Evolutionary conservation across 2,888 invertebrate species (phyloP).

Genomic region (Ectemnius continuus): DNA sequence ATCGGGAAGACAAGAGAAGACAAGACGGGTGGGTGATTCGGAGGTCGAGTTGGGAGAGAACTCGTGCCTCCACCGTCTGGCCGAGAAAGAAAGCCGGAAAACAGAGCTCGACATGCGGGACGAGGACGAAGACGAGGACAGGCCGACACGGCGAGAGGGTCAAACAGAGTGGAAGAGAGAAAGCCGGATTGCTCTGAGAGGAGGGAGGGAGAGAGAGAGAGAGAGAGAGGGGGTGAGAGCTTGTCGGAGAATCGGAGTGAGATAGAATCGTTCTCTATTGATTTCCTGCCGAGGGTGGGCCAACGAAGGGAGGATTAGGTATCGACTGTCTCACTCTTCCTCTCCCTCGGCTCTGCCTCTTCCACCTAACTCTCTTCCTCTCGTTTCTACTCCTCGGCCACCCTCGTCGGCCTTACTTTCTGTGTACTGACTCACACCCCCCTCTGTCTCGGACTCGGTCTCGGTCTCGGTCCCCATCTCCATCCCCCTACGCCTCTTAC

Average conservation of each 20-base stretch:
- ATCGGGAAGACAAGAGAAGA: no score
- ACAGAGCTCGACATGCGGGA: conserved; percentile 18
- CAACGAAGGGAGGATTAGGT: conserved; percentile 68
- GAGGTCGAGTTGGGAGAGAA: background rate
- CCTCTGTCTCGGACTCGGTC: conserved; percentile 10
- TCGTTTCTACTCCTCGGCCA: no score
- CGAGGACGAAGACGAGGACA: conserved; percentile 7
- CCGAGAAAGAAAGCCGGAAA: conserved; percentile 20
- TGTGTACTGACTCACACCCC: no score
- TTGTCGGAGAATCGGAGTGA: conserved; percentile 24
- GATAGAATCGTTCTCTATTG: conserved; percentile 58
- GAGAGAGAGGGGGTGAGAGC: conserved; percentile 12
- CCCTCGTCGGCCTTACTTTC: conserved; percentile 5
- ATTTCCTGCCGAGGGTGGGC: conserved; percentile 64
- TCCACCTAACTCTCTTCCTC: conserved; percentile 20
- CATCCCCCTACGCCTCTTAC: background rate
- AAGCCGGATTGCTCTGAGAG: conserved; percentile 4
- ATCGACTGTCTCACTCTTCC: conserved; percentile 57
- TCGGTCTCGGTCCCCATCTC: background rate
- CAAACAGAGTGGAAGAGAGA: conserved; percentile 24
- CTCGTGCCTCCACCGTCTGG: conserved; percentile 18
- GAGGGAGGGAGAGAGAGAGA: no score
- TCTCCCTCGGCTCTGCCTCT: conserved; percentile 23
- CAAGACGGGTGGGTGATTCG: background rate
- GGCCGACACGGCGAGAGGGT: conserved; percentile 3